Percentiles rank a stretch among this genome's conserved stretches.
phyloP scores from a whole-genome alignment of 2,797 vertebrate species.

The Pseudochirops cupreus region DNA sequence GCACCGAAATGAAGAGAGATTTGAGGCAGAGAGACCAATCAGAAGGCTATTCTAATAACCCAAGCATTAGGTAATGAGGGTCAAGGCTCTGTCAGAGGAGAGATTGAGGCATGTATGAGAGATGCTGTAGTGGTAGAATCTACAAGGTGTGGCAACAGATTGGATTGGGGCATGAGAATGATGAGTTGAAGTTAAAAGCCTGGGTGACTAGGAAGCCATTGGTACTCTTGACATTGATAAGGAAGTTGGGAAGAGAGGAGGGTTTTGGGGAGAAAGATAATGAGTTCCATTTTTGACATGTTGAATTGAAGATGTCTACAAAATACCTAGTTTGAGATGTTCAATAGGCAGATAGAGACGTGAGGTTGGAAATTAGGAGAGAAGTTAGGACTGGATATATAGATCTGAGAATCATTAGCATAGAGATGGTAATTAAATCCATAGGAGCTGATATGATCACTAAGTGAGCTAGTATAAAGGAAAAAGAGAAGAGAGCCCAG shows the following conservation, averaged over 20 bases:
- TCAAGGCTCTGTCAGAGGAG: background rate
- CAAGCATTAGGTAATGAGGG: background rate
- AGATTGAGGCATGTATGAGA: background rate
- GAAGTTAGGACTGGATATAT: background rate
- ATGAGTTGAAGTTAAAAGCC: background rate
- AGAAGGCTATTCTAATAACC: background rate
- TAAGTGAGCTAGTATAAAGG: too few relatives aligned
- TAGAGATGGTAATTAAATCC: too few relatives aligned
- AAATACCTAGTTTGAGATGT: background rate
- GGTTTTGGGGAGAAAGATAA: background rate
- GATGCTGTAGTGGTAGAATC: too few relatives aligned
- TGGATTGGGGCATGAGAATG: background rate
- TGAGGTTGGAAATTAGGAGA: background rate
- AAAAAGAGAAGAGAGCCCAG: too few relatives aligned
- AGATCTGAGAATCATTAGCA: too few relatives aligned
- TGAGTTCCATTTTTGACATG: too few relatives aligned
- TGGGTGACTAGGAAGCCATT: background rate
- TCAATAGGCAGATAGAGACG: background rate
- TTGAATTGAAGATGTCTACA: too few relatives aligned
- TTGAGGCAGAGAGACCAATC: background rate
- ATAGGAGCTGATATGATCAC: too few relatives aligned
- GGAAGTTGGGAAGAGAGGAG: background rate
- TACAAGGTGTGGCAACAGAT: background rate
- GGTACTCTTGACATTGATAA: background rate
- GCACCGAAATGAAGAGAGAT: background rate